A percentile compares a stretch with the other conserved stretches of the same genome.
phyloP scores from a whole-genome alignment of 1,140 invertebrate genomes.

The Papilio xuthus region DNA sequence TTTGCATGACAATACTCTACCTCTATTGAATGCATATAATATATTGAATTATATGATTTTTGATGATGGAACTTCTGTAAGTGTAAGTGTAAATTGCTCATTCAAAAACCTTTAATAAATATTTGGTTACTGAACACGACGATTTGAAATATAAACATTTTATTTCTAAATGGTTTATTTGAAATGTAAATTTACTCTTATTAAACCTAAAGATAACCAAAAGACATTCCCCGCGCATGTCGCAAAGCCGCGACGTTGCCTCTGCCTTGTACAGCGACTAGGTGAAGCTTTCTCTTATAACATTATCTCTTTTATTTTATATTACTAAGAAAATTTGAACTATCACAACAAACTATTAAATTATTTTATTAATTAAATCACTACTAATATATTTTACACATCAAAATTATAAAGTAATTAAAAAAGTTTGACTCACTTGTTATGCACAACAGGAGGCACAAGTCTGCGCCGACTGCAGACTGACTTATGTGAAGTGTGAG shows the following conservation, averaged over 20 bases:
- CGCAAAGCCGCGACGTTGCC: neutral
- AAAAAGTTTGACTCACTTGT: neutral
- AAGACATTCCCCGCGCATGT: neutral
- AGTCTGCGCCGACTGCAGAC: neutral
- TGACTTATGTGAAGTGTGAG: neutral
- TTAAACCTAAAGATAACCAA: slow-evolving; percentile 24
- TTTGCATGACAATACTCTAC: neutral
- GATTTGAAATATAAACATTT: neutral
- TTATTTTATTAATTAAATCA: neutral
- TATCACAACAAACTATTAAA: slow-evolving; percentile 36
- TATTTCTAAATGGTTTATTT: slow-evolving; percentile 29
- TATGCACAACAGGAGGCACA: no score
- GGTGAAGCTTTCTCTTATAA: slow-evolving; percentile 5
- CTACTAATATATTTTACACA: slow-evolving; percentile 18
- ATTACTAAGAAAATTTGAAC: slow-evolving; percentile 28
- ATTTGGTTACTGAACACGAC: neutral
- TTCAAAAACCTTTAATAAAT: neutral
- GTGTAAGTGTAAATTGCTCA: no score
- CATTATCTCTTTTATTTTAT: neutral
- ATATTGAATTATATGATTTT: no score
- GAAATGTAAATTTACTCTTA: slow-evolving; percentile 23
- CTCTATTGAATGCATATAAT: no score
- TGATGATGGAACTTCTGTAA: no score
- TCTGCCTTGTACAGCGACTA: neutral
- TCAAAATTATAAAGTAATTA: slow-evolving; percentile 23